Conservation (phyloP, 2,797 vertebrate genomes). For the Antrozous pallidus region DNA sequence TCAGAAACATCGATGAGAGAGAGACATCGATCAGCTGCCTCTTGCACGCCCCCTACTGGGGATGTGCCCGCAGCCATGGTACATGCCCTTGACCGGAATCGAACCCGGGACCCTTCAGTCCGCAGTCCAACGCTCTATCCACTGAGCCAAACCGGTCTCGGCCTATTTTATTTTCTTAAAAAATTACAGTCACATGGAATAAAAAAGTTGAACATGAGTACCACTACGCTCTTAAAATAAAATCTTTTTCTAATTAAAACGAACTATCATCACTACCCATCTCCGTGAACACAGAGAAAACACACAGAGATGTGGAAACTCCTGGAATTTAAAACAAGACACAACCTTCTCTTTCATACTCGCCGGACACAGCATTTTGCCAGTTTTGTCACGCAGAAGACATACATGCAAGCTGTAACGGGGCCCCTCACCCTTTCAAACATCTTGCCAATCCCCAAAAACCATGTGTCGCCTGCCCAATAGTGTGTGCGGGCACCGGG, state of each 20-base stretch:
- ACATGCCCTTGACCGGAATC: too few relatives aligned
- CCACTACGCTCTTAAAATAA: constrained; percentile 40
- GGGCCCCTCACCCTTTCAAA: neutral
- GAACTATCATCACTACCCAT: neutral
- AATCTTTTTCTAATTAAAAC: constrained; percentile 58
- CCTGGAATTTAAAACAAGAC: constrained; percentile 50
- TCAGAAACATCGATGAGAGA: too few relatives aligned
- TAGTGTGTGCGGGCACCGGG: neutral
- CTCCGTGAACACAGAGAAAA: neutral
- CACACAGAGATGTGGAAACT: constrained; percentile 31
- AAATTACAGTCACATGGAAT: constrained; percentile 25
- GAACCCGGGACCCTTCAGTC: too few relatives aligned
- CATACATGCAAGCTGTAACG: neutral
- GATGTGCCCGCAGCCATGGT: too few relatives aligned
- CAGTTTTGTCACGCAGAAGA: neutral
- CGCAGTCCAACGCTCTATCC: too few relatives aligned
- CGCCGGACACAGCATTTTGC: neutral
- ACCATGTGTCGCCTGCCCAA: neutral
- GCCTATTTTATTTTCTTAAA: neutral
- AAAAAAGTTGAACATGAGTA: constrained; percentile 57
- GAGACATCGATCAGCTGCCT: too few relatives aligned
- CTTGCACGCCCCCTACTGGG: too few relatives aligned
- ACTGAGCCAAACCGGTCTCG: too few relatives aligned
- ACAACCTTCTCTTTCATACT: constrained; percentile 6
- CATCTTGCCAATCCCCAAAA: neutral